Percentiles rank a stretch among this genome's conserved stretches.
phyloP scores from a whole-genome alignment of 2,113 vertebrate species.

The Micromys minutus region DNA sequence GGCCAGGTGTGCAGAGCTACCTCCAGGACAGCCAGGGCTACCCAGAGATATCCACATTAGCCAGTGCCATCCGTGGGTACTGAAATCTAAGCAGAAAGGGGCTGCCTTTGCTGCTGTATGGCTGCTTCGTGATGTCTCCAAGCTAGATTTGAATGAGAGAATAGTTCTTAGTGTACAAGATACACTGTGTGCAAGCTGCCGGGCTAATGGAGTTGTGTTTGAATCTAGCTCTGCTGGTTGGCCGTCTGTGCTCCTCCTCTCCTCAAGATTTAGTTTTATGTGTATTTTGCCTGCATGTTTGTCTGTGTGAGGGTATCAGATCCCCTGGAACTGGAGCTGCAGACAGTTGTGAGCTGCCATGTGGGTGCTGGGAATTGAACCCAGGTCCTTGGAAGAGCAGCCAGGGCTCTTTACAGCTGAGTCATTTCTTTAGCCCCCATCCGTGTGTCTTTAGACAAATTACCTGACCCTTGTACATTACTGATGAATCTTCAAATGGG shows the following conservation, averaged over 20 bases:
- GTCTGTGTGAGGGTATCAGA: no score
- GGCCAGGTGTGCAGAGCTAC: background rate
- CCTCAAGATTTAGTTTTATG: no score
- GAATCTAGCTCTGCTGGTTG: background rate
- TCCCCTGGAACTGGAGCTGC: no score
- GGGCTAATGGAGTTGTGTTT: background rate
- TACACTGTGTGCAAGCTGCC: background rate
- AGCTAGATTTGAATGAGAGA: background rate
- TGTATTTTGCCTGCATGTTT: no score
- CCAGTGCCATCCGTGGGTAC: background rate
- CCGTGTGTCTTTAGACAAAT: background rate
- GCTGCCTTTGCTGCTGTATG: background rate
- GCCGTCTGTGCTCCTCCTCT: background rate
- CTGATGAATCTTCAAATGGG: constrained; percentile 3
- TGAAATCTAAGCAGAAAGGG: background rate
- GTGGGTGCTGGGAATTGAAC: no score
- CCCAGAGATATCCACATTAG: background rate
- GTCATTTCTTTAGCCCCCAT: no score
- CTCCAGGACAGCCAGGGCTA: background rate
- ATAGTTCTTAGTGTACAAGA: background rate
- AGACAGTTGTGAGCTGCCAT: no score
- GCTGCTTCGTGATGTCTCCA: no score
- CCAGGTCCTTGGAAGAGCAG: no score
- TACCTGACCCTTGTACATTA: background rate
- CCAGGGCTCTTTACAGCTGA: no score